These are phyloP conservation scores for Sterrhoptilus dennistouni DNA, from an alignment of 2,113 vertebrate species.

Conservation along the genomic window DNA sequence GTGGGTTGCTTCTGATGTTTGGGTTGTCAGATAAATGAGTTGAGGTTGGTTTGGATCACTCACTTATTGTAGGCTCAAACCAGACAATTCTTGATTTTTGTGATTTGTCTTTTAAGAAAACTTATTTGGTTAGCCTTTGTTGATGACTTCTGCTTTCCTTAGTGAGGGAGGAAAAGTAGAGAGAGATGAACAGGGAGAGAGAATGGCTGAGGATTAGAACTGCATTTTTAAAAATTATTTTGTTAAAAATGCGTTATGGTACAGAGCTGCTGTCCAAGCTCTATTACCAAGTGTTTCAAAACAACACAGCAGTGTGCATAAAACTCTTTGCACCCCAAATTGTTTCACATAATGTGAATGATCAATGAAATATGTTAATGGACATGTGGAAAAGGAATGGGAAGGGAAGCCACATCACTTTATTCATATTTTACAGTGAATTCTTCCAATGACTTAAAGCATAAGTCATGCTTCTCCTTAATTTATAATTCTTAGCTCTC, in stretches of 20 bases:
- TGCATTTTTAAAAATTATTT: neutral
- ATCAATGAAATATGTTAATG: neutral
- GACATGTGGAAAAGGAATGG: neutral
- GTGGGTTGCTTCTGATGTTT: neutral
- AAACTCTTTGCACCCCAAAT: neutral
- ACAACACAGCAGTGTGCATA: neutral
- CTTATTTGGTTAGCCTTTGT: neutral
- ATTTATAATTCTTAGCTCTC: neutral
- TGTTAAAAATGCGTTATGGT: neutral
- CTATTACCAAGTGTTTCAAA: neutral
- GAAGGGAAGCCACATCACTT: neutral
- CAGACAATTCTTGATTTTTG: neutral
- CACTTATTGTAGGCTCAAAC: neutral
- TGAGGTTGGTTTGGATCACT: neutral
- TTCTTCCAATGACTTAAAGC: slow-evolving; percentile 2
- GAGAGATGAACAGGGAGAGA: neutral
- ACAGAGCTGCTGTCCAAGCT: neutral
- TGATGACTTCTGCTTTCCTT: neutral
- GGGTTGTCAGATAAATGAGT: neutral
- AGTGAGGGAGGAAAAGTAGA: neutral
- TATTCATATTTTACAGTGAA: neutral
- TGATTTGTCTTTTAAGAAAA: neutral
- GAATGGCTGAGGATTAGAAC: neutral
- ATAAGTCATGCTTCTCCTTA: slow-evolving; percentile 1
- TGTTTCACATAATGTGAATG: neutral